Base-by-base conservation (phyloP, 2,888 invertebrate genomes). In the Lasioglossum villosulum region DNA sequence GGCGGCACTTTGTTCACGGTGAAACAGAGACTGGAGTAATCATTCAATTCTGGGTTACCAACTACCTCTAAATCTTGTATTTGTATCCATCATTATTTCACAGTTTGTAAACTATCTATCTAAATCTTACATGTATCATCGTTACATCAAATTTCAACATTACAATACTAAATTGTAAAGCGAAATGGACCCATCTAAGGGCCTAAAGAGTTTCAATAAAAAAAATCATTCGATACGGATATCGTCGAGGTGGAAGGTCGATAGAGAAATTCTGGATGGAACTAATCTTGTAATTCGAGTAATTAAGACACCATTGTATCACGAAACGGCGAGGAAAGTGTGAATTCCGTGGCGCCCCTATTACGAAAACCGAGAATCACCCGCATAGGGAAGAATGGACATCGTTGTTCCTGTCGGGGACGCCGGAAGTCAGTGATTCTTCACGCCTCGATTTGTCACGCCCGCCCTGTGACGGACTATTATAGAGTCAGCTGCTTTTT, bases 351-450 rank as follows among this genome's bases (percentile, higher is more conserved):
- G 63, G 39, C 52, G 19, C 19, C 39, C 45, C 56, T 74, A 78
- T 82, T 79, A 85, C 77, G 63, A 82, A 82, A 89, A 87, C 76
- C 80, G 73, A 82, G 75, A 86, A 89, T 83, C 83, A 63, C 87
- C 89, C 90, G 88, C 90, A 87, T 87, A 74, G 78, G 82, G 80
- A 82, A 66, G 63, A 76, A 68, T 68, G 72, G 77, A 59, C 71
- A 68, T 73, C 82, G 82, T 83, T 78, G 81, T 81, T 74, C 76
- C 86, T 83, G 84, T 87, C 86, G 86, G 75, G 75, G 77, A 56
- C 52, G 78, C 89, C 92, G 92, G 92, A 92, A 92, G 90, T 88
- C 84, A 75, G 48, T 86, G 90, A 90, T 92, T 92, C 85, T 88
- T 90, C 89, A 90, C 88, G 86, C 80, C 78, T 75, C 85, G 76